Base-by-base conservation (phyloP, 30 jellyfish, hydroid and myxozoan genomes). In the Aurelia sp. region DNA sequence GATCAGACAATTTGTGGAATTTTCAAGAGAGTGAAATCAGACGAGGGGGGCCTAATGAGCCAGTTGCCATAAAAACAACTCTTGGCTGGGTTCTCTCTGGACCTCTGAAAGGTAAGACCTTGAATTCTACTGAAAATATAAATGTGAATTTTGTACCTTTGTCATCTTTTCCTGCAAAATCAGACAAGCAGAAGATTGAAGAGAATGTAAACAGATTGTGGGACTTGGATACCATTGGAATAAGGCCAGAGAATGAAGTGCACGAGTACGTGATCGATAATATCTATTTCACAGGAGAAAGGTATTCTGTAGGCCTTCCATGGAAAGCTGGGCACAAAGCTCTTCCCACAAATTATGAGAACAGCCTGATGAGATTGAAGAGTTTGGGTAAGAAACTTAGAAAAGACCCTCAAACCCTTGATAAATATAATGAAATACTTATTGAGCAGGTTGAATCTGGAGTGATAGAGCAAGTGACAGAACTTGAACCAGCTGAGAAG, bases 271-370 rank as follows among this genome's bases (percentile, higher is more conserved):
- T 55, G 9, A 27, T 55, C 2, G 86, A 52, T 52, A 41, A 55
- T 50, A 75, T 75, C 21, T 21, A 62, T 44, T 80, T 60, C 50
- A 57, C 62, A 10, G 81, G 81, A 24, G 16, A 47, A 4, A 63
- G 84, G 50, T 80, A 80, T 64, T 80, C 76, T 13, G 90, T 80
- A 11, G 90, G 84, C 17, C 90, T 62, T 35, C 90, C 83, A 44
- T 80, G 90, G 81, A 80, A 80, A 31, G 47, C 57, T 18, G 90
- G 81, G 52, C 90, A 80, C 82, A 63, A 60, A 62, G 85, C 82
- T 9, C 50, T 80, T 63, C 90, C 84, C 19, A 12, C 82, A 15
- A 80, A 80, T 61, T 62, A 31, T 48, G 65, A 61, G 64, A 18
- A 4, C 38, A 61, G 90, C 66, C 41, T 61, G 22, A 4, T 16